Base-by-base conservation (phyloP, 2,888 invertebrate genomes). In the Belgica antarctica region DNA sequence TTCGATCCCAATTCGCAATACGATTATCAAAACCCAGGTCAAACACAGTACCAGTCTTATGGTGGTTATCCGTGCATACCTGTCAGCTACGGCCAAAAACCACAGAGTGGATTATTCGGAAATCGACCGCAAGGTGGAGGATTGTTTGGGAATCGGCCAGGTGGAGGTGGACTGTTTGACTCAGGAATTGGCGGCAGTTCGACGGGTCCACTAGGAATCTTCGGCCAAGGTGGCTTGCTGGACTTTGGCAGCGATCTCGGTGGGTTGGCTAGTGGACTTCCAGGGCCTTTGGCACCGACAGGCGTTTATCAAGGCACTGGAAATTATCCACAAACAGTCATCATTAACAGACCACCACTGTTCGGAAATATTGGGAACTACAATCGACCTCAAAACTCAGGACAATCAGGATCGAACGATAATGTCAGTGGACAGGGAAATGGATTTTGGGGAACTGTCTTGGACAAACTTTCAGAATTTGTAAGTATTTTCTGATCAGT, bases 41-140 rank as follows among this genome's bases (percentile, higher is more conserved):
- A 31, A 34, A 28, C 46, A 41, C 62, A 62, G 31, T 61, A 70
- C 27, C 47, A 70, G n/a, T 46, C 70, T 7, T 4, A 28, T 41
- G 59, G 59, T 17, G 70, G 70, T 1, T 70, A 70, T 61, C 70
- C 70, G 7, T 70, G 70, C 22, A 24, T 70, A 41, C 70, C 70
- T 15, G 41, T 70, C 3, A 68, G 52, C 19, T 28, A 17, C 25
- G 68, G 68, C 1, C 68, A 63, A 8, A n/a, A 10, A n/a, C 63
- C 63, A n/a, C n/a, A n/a, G n/a, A n/a, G n/a, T n/a, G n/a, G n/a
- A n/a, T n/a, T n/a, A n/a, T n/a, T n/a, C n/a, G 59, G 59, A 8
- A 5, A 52, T 52, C 2, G 22, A 52, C 52, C 52, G 5, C 4
- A 22, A 8, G 5, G 19, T 46, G 12, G 24, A 2, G 63, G 63